These are phyloP conservation scores for Polydrusus pterygomalis DNA, from an alignment of 2,888 invertebrate species.

Conservation along the genomic window DNA sequence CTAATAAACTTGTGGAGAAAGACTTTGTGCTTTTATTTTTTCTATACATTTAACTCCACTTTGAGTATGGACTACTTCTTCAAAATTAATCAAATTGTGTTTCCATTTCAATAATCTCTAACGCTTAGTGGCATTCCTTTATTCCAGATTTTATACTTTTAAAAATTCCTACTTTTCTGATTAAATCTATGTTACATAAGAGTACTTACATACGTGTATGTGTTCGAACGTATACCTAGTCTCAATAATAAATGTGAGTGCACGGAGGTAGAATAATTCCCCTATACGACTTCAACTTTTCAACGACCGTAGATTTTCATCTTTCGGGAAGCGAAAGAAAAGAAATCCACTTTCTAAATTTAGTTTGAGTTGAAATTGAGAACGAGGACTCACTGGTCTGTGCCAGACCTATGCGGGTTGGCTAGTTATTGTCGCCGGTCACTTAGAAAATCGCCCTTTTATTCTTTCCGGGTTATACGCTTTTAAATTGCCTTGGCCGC, in stretches of 20 bases:
- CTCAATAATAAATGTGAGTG: slow-evolving; percentile 9
- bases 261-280: slow-evolving; percentile 20
- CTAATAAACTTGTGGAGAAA: too few species aligned
- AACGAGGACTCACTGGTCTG: slow-evolving; percentile 54
- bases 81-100: too few species aligned
- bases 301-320: slow-evolving; percentile 24
- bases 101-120: too few species aligned
- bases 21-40: too few species aligned
- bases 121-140: too few species aligned
- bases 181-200: too few species aligned
- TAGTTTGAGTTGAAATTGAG: slow-evolving; percentile 69
- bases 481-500: slow-evolving; percentile 42
- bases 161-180: too few species aligned
- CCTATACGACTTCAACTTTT: slow-evolving; percentile 19
- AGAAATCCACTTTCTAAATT: slow-evolving; percentile 70
- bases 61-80: too few species aligned
- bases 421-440: slow-evolving; percentile 31
- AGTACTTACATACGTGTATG: too few species aligned
- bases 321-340: slow-evolving; percentile 55
- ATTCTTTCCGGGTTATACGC: slow-evolving; percentile 30
- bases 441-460: slow-evolving; percentile 19
- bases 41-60: too few species aligned
- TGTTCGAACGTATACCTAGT: background rate
- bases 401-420: slow-evolving; percentile 62
- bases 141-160: too few species aligned